Base-by-base conservation (phyloP, 2,113 vertebrate genomes). In the Rostratula benghalensis region DNA sequence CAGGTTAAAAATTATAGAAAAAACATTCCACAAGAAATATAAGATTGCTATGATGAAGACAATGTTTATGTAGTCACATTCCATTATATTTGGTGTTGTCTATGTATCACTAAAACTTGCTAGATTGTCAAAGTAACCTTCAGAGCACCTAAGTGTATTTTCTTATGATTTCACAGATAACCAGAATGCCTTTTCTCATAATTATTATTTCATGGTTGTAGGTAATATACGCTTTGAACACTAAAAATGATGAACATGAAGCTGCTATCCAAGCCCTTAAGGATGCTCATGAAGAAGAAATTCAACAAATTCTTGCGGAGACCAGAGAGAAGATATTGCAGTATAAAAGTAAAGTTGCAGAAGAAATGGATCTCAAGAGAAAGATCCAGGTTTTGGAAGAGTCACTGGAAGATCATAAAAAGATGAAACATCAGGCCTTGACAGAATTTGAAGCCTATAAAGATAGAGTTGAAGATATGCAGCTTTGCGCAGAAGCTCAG, bases 151-250 rank as follows among this genome's bases (percentile, higher is more conserved):
- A 27, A 3, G 22, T 74, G 23, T 10, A 39, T 80, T 48, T 77
- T 79, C 16, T 46, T 75, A 30, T 37, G 11, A 57, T 71, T 63
- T 63, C 63, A 27, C 4, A 59, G 39, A 20, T 57, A 70, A 54
- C 10, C 7, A 31, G 13, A 79, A 74, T 92, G 41, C 3, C 12
- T 77, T 87, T 94, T 90, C 17, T 74, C 10, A n/a, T 13, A 46
- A 5, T 71, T 71, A 22, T 71, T 91, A 14, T 90, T 96, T 93
- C 60, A 57, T 83, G n/a, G 83, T 78, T 83, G 33, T 97, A 99
- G 99, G 99, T 99, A 83, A 99, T 99, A 97, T 99, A 99, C 96
- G 99, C 99, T 63, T 98, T 99, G 94, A 99, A 99, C 97, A 99
- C 99, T n/a, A 99, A 99, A 97, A 99, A 99, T 70, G 99, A 99